A percentile compares a stretch with the other conserved stretches of the same genome.
Evolutionary conservation across 2,888 invertebrate species (phyloP).

Genomic region (Drosophila buzzatii): DNA sequence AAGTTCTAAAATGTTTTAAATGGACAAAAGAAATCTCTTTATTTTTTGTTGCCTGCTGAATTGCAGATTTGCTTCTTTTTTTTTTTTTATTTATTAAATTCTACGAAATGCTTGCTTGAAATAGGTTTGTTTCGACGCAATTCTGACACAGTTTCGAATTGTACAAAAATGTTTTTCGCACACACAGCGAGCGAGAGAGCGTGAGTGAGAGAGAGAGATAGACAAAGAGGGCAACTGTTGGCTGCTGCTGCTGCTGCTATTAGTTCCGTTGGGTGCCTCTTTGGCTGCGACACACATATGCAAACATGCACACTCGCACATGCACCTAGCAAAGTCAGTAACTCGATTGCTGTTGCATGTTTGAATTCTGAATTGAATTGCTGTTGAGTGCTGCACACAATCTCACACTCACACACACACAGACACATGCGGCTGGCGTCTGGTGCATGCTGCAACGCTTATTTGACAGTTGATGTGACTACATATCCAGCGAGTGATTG

Average conservation of each 20-base stretch:
- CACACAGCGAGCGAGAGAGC: background rate
- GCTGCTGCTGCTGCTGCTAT: constrained; percentile 34
- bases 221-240: constrained; percentile 2
- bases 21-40: background rate
- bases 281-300: constrained; percentile 62
- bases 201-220: background rate
- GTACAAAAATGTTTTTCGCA: constrained; percentile 65
- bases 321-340: constrained; percentile 42
- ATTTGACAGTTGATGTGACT: constrained; percentile 82
- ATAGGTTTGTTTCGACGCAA: constrained; percentile 38
- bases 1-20: constrained; percentile 1
- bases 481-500: constrained; percentile 79
- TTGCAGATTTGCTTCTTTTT: background rate
- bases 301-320: constrained; percentile 51
- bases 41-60: background rate
- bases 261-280: constrained; percentile 52
- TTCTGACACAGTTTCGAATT: constrained; percentile 74
- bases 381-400: constrained; percentile 72
- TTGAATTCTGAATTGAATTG: constrained; percentile 80
- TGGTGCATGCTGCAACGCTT: constrained; percentile 69
- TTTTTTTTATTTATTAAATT: constrained; percentile 24
- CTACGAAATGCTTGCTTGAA: constrained; percentile 1
- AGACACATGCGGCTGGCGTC: constrained; percentile 12
- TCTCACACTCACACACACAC: constrained; percentile 7
- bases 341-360: constrained; percentile 80